Evolutionary conservation across 2,888 invertebrate species (phyloP), one percentile per base, ranked within the genome.

Genomic region (Pyrgus malvae): DNA sequence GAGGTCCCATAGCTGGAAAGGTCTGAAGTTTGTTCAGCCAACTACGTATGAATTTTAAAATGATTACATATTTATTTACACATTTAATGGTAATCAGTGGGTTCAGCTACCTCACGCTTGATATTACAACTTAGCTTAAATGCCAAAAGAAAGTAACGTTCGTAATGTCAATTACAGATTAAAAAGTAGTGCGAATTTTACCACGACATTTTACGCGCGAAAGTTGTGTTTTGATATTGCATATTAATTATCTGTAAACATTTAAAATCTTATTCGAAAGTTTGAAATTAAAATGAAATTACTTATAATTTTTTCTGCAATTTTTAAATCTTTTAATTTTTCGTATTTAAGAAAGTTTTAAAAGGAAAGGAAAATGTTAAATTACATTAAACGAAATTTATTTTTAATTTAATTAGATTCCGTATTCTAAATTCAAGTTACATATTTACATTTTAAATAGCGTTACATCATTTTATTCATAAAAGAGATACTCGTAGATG

Each of bases 401-500:
- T 29, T 29, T 29, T 29, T 4, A 29, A 11, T 29, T 14, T 14
- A 23, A 14, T 14, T 11, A 21, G 7, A 14, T 46, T 45, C 14
- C 14, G 14, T 25, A 42, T 42, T 27, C 27, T 17, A 42, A 50
- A 42, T 37, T 35, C 25, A n/a, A 42, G 29, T 42, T 23, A 25
- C 16, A 35, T 51, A 9, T 48, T 11, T 33, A 11, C 31, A 33
- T 25, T 17, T 33, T 25, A 35, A n/a, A 11, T 9, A 31, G 48
- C 29, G 41, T 51, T 55, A 50, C 48, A 33, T 58, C 45, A 57
- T 33, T 51, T 40, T 17, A 41, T 55, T 49, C 48, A 55, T 55
- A 51, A 58, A 58, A 50, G 57, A 59, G 29, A 56, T n/a, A n/a
- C n/a, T n/a, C n/a, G n/a, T 46, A 60, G 62, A 59, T 44, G 64